phyloP scores from a whole-genome alignment of 2,888 invertebrate genomes.

The Apoda limacodes region DNA sequence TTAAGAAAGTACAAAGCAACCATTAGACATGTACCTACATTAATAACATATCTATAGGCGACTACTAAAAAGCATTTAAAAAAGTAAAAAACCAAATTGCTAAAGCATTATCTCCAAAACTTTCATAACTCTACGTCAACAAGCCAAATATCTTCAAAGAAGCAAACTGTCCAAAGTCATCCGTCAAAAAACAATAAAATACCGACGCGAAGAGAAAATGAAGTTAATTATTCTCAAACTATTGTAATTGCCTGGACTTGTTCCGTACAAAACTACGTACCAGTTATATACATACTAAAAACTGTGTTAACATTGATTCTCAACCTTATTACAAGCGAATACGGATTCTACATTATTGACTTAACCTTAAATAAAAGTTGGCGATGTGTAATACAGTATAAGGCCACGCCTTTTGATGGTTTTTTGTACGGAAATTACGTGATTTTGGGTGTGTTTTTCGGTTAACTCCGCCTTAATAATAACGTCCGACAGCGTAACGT shows the following conservation, averaged over 20 bases:
- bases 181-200: slow-evolving; percentile 31
- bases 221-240: slow-evolving; percentile 31
- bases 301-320: not conserved
- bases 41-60: too few species aligned
- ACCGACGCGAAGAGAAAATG: slow-evolving; percentile 31
- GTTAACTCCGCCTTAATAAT: too few species aligned
- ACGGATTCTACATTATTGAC: slow-evolving; percentile 1
- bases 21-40: too few species aligned
- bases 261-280: slow-evolving; percentile 7
- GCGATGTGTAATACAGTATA: slow-evolving; percentile 16
- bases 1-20: too few species aligned
- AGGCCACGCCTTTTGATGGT: too few species aligned
- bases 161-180: not conserved
- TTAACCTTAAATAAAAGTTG: slow-evolving; percentile 2
- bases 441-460: too few species aligned
- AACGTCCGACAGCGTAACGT: too few species aligned
- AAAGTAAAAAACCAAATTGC: too few species aligned
- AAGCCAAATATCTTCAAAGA: slow-evolving; percentile 15
- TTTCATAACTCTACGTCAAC: slow-evolving; percentile 1
- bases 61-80: too few species aligned
- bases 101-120: too few species aligned
- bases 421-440: too few species aligned
- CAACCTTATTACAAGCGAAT: slow-evolving; percentile 1
- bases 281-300: slow-evolving; percentile 5
- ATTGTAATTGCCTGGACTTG: slow-evolving; percentile 22